Base-by-base conservation (phyloP, 2,113 vertebrate genomes). In the Tetrao urogallus region DNA sequence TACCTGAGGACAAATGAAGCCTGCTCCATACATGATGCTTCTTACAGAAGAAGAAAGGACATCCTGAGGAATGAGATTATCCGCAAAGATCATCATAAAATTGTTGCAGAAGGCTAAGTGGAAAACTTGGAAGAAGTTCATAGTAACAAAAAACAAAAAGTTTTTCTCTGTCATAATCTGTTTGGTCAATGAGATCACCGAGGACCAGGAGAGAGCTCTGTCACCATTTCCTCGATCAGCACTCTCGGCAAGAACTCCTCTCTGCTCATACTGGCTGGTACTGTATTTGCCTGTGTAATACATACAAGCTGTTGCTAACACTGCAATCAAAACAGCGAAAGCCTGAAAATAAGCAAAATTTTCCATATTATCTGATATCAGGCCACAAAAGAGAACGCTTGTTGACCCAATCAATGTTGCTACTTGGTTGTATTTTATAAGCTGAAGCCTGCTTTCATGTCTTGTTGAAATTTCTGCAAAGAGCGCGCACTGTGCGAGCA, bases 101-200 rank as follows among this genome's bases (percentile, higher is more conserved):
- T 99, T 99, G 96, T 90, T 99, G 85, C 98, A 98, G 96, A 99
- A 98, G 14, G 98, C 97, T 58, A 98, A 85, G 88, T 98, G 97
- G 94, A 99, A 99, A 81, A 99, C 98, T 97, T 99, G 98, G 92
- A 98, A 99, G 94, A 99, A 99, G 97, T 99, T 99, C 98, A 99
- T 98, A 0, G 97, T 56, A 34, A 99, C 98, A 86, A 99, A 99
- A 75, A 98, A 67, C 11, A 97, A 64, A 12, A 99, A 98, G 92
- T 99, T 98, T 71, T 96, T 98, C 90, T 99, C 98, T 52, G 94
- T 95, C 71, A 99, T 48, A 70, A 99, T 98, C 95, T 99, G 98
- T 95, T 97, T 98, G 38, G 96, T 98, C 91, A 98, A 28, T 5
- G 91, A 97, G 88, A 94, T 47, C 7, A 98, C 67, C 0, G 96